Base-by-base conservation (phyloP, 2,797 vertebrate species). In the Alcedo atthis region DNA sequence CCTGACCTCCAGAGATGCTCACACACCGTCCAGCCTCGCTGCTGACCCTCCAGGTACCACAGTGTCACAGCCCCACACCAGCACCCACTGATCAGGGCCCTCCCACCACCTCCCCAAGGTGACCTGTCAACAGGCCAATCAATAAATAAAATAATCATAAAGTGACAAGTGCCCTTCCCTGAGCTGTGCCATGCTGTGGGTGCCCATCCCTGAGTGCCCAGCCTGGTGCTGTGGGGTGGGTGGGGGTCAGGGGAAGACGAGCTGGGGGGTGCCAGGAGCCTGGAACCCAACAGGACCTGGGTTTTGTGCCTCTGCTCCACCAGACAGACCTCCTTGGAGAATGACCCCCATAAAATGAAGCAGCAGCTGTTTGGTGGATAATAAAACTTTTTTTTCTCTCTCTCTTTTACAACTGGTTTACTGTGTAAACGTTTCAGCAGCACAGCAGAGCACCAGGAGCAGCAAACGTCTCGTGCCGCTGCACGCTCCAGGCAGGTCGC, bases 321-420 rank as follows among this genome's bases (percentile, higher is more conserved):
- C 4, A 45, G 78, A 58, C 2, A 7, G 77, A 66, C 74, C 82
- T 82, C 89, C 71, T 46, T 2, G 19, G 66, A 67, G 80, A 81
- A 54, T 71, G 87, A 94, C 87, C 89, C 92, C 78, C 53, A 51
- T 95, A 94, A 96, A 96, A 76, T 0, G 58, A 92, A 93, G 83
- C 87, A 81, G 94, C 93, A 93, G 89, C 90, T 94, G 82, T 90
- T 92, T 73, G 71, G 46, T 82, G 84, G 82, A 86, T 67, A 94
- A 85, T 91, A 90, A 93, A 92, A 84, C 16, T 18, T 77, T 19
- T 18, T 1, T 57, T 35, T 67, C 24, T 43, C n/a, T 67, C 35
- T 3, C 66, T 71, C 53, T 91, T 93, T 96, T 91, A 94, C 76
- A 89, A 17, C 73, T 78, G 33, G 62, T 89, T 92, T 92, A 92